Percentiles rank a stretch among this genome's conserved stretches.
phyloP scores from a whole-genome alignment of 2,888 invertebrate species.

The Crepidodera aurea region DNA sequence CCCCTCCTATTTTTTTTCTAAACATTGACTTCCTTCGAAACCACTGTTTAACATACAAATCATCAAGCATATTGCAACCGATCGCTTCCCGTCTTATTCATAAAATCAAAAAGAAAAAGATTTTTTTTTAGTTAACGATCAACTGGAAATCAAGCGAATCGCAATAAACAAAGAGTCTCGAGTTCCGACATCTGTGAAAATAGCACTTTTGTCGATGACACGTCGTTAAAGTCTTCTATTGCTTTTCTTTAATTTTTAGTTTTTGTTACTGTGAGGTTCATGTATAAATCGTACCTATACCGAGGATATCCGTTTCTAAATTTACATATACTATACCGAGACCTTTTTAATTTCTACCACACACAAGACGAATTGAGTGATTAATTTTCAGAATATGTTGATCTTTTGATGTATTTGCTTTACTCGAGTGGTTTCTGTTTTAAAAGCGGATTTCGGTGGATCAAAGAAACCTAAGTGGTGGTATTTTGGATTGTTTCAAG shows the following conservation, averaged over 20 bases:
- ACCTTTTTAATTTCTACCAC: not conserved
- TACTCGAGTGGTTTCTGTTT: no score
- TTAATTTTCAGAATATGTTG: not conserved
- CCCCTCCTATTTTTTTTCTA: no score
- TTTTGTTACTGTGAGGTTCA: conserved; percentile 26
- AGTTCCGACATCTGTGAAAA: conserved; percentile 35
- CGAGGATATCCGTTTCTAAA: conserved; percentile 30
- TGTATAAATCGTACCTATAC: not conserved
- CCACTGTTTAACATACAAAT: no score
- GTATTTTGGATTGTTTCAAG: no score
- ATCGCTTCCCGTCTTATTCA: no score
- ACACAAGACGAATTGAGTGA: not conserved
- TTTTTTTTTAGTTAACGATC: no score
- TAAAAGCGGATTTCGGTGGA: no score
- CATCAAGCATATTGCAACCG: no score
- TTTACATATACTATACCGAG: not conserved
- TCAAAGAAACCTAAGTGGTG: no score
- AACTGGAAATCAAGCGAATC: conserved; percentile 3
- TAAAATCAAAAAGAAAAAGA: no score
- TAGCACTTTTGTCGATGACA: conserved; percentile 34
- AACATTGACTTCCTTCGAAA: no score
- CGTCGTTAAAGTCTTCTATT: conserved; percentile 39
- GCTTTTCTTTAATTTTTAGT: conserved; percentile 43
- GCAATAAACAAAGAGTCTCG: conserved; percentile 26
- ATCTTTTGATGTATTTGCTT: not conserved